These are phyloP conservation scores for Etheostoma spectabile DNA, from an alignment of 2,113 vertebrate species.

Conservation along the genomic window DNA sequence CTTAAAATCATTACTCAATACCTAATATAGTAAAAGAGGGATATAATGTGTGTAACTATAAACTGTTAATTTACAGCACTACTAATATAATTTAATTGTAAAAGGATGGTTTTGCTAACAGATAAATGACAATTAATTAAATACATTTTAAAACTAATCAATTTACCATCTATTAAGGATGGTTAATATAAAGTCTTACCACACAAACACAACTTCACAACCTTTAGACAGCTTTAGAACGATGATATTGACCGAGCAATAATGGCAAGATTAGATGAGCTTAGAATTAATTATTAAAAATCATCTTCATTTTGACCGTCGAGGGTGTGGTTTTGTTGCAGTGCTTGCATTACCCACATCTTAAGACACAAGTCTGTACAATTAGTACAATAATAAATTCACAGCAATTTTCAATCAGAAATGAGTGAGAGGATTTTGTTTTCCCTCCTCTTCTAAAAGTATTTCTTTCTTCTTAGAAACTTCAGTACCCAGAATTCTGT, in stretches of 20 bases:
- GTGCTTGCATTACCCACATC: constrained; percentile 49
- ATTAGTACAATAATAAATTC: constrained; percentile 76
- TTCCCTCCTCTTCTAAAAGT: constrained; percentile 43
- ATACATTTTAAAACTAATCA: too few species aligned
- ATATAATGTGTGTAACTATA: too few species aligned
- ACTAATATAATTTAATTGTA: too few species aligned
- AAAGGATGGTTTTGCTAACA: too few species aligned
- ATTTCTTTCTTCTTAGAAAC: constrained; percentile 64
- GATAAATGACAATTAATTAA: too few species aligned
- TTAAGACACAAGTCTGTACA: constrained; percentile 49
- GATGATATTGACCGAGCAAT: constrained; percentile 32
- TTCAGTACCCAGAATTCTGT: constrained; percentile 81
- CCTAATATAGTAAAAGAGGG: too few species aligned
- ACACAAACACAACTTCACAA: constrained; percentile 60
- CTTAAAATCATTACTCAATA: too few species aligned
- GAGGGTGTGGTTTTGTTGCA: constrained; percentile 39
- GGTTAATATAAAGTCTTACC: too few species aligned
- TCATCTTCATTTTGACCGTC: constrained; percentile 43
- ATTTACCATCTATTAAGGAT: too few species aligned
- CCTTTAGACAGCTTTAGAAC: constrained; percentile 56
- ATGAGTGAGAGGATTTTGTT: constrained; percentile 42
- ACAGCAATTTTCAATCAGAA: constrained; percentile 81
- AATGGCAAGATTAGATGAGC: constrained; percentile 59
- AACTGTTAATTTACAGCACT: too few species aligned
- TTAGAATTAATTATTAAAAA: constrained; percentile 25